Percentiles rank a stretch among this genome's conserved stretches.
Conservation (phyloP, 2,797 vertebrate genomes). For the Danio jaintianensis region DNA sequence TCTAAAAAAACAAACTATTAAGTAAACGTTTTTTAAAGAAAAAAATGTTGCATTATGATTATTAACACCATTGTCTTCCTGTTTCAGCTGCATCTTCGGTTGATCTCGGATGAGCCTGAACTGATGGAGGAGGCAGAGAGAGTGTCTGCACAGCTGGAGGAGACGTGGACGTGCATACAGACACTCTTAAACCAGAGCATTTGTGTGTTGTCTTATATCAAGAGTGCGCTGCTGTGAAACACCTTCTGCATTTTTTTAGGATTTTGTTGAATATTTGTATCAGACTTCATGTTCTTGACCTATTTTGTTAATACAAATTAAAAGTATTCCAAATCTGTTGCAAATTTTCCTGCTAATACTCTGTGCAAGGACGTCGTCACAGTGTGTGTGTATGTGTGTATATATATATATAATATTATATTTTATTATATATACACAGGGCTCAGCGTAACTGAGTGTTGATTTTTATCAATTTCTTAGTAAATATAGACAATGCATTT, state of each 20-base stretch:
- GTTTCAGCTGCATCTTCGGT: slow-evolving; percentile 86
- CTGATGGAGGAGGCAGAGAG: slow-evolving; percentile 80
- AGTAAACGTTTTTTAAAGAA: no score
- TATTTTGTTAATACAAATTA: slow-evolving; percentile 19
- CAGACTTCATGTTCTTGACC: slow-evolving; percentile 1
- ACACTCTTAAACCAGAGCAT: slow-evolving; percentile 88
- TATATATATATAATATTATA: no score
- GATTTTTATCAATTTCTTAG: no score
- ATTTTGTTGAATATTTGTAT: slow-evolving; percentile 18
- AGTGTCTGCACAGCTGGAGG: slow-evolving; percentile 80
- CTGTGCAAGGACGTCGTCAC: no score
- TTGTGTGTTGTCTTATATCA: slow-evolving; percentile 90
- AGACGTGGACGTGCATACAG: slow-evolving; percentile 85
- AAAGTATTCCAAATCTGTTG: background rate
- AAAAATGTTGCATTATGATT: no score
- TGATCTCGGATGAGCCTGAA: slow-evolving; percentile 80
- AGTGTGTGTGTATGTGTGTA: no score
- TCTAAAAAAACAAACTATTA: background rate
- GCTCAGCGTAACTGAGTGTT: no score
- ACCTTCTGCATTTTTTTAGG: slow-evolving; percentile 8
- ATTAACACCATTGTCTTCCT: no score
- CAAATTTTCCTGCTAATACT: no score
- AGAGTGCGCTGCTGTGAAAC: slow-evolving; percentile 89
- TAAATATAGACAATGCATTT: no score
- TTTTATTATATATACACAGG: no score